Evolutionary conservation across 1,140 invertebrate genomes (phyloP).

Genomic region (Carcinoscorpius rotundicauda): DNA sequence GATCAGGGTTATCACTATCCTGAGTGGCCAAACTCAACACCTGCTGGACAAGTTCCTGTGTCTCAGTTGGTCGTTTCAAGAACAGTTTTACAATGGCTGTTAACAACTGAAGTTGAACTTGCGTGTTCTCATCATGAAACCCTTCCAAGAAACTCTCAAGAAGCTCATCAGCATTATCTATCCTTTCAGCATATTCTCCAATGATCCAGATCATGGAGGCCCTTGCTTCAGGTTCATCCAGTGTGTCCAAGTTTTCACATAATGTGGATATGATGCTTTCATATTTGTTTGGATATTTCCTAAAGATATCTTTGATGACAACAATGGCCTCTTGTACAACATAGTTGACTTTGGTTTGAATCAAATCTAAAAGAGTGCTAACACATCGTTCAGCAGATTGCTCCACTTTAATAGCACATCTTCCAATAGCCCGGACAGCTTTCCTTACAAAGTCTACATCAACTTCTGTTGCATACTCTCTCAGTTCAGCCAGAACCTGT

Average conservation of each 20-base stretch:
- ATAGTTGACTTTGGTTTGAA: constrained; percentile 99
- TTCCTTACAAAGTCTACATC: constrained; percentile 99
- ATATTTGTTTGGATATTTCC: constrained; percentile 99
- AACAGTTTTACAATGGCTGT: constrained; percentile 99
- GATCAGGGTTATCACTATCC: constrained; percentile 98
- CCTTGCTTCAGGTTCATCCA: constrained; percentile 97
- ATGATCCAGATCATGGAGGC: constrained; percentile 99
- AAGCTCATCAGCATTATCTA: constrained; percentile 98
- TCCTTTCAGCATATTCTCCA: constrained; percentile 96
- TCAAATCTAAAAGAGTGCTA: constrained; percentile 94
- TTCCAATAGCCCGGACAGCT: constrained; percentile 92
- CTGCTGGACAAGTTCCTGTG: constrained; percentile 91
- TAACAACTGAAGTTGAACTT: constrained; percentile 92
- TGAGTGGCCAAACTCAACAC: constrained; percentile 87
- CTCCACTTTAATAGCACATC: constrained; percentile 99
- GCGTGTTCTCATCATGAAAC: constrained; percentile 99
- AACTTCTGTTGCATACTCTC: constrained; percentile 98
- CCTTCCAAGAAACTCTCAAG: constrained; percentile 97
- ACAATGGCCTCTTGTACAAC: constrained; percentile 99
- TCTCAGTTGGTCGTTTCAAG: constrained; percentile 93
- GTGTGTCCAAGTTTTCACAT: constrained; percentile 96
- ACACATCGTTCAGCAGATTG: constrained; percentile 97
- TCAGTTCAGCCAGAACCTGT: constrained; percentile 95
- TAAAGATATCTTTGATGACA: constrained; percentile 95
- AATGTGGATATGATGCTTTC: constrained; percentile 99